Evolutionary conservation across 2,888 invertebrate genomes (phyloP).

Genomic region (Sipha maydis): DNA sequence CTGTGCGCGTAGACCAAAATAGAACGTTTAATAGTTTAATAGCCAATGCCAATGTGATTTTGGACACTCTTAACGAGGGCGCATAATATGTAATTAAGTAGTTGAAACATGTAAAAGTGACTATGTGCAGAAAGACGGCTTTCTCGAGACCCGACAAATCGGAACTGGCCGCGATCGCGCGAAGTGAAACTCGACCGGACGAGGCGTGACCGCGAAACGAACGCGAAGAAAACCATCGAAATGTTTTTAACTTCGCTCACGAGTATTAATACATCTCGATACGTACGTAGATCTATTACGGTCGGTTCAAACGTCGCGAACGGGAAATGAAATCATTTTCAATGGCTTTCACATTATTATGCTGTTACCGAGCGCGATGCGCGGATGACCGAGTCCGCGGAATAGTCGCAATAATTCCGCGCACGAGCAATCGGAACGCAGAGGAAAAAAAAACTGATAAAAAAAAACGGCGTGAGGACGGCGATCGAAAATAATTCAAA

Average conservation of each 20-base stretch:
- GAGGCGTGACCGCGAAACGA: constrained; percentile 80
- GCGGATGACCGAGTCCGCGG: too few species aligned
- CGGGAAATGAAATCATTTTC: background rate
- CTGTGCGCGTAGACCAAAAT: background rate
- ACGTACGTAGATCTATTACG: background rate
- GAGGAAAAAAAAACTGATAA: too few species aligned
- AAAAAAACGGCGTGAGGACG: too few species aligned
- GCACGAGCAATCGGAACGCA: too few species aligned
- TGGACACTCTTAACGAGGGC: background rate
- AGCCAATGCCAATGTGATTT: background rate
- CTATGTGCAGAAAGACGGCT: background rate
- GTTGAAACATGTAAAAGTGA: constrained; percentile 35
- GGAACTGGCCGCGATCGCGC: constrained; percentile 3
- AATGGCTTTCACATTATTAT: background rate
- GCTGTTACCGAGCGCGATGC: too few species aligned
- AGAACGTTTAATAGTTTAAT: background rate
- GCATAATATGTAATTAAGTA: background rate
- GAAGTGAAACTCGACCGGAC: constrained; percentile 54
- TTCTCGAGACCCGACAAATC: constrained; percentile 26
- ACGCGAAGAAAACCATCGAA: constrained; percentile 64
- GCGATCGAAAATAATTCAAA: too few species aligned
- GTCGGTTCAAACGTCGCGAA: background rate
- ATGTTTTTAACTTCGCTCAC: background rate
- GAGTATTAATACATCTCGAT: background rate
- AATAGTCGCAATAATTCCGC: too few species aligned